A percentile compares a stretch with the other conserved stretches of the same genome.
Evolutionary conservation across 2,888 invertebrate genomes (phyloP).

Genomic region (Calliopum simillimum): DNA sequence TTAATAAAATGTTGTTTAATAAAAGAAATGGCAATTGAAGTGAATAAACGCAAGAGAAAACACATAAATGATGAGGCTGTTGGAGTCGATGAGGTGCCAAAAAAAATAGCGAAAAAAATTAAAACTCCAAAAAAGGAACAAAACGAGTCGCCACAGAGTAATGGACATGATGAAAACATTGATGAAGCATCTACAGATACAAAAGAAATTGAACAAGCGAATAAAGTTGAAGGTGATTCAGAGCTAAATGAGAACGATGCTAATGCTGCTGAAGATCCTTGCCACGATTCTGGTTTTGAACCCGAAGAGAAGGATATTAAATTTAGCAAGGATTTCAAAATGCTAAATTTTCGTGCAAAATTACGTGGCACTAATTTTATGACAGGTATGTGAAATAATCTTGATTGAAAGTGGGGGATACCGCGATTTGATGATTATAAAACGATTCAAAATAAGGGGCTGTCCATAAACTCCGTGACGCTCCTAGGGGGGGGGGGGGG

Average conservation of each 20-base stretch:
- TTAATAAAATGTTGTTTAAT: background rate
- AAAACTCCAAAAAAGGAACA: constrained; percentile 47
- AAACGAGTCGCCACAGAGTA: background rate
- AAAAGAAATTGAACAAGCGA: constrained; percentile 8
- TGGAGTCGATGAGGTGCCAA: constrained; percentile 53
- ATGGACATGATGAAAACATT: background rate
- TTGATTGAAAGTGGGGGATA: too few relatives aligned
- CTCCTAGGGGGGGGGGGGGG: too few relatives aligned
- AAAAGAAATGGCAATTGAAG: constrained; percentile 57
- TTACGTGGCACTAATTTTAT: constrained; percentile 70
- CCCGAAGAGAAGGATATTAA: constrained; percentile 47
- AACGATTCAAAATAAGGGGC: too few relatives aligned
- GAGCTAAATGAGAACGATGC: background rate
- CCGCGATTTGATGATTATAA: too few relatives aligned
- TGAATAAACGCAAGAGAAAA: constrained; percentile 59
- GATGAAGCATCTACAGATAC: background rate
- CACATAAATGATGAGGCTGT: constrained; percentile 45
- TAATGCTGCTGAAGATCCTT: background rate
- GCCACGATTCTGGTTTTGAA: constrained; percentile 55
- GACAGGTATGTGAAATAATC: constrained; percentile 68
- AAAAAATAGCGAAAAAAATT: constrained; percentile 53
- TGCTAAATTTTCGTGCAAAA: constrained; percentile 73
- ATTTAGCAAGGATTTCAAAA: constrained; percentile 69
- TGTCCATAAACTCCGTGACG: too few relatives aligned
- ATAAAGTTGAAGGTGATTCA: background rate